Evolutionary conservation across 2,113 vertebrate species (phyloP).

Genomic region (Dromaius novaehollandiae): DNA sequence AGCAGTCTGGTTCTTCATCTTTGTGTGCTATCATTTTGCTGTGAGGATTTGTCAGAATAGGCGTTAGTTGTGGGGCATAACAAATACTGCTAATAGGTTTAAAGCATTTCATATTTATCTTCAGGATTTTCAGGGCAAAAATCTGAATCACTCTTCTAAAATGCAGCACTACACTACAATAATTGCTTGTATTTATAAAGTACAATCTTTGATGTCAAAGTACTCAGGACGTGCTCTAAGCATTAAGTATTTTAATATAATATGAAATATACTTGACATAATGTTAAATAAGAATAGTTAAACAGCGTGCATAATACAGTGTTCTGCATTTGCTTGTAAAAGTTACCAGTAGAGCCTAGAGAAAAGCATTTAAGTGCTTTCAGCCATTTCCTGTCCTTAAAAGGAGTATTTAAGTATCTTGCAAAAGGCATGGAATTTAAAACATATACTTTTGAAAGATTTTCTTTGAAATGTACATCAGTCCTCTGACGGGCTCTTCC

Average conservation of each 20-base stretch:
- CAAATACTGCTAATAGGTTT: background rate
- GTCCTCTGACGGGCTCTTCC: background rate
- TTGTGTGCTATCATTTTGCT: background rate
- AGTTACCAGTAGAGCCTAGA: background rate
- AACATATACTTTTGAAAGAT: background rate
- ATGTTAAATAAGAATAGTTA: background rate
- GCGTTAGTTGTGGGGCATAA: background rate
- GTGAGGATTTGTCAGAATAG: background rate
- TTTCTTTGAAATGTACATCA: background rate
- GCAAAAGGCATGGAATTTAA: background rate
- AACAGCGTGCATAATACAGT: background rate
- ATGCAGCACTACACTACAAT: background rate
- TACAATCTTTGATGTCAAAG: background rate
- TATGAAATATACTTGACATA: background rate
- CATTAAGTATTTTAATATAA: background rate
- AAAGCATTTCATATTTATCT: background rate
- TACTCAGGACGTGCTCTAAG: background rate
- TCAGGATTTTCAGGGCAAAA: background rate
- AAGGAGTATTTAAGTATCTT: background rate
- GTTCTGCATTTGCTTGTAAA: background rate
- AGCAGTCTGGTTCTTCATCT: background rate
- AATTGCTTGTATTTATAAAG: background rate
- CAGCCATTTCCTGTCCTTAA: background rate
- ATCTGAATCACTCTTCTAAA: background rate
- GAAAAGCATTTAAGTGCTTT: background rate